Base-by-base conservation (phyloP, 2,113 vertebrate species). In the Labeo rohita region DNA sequence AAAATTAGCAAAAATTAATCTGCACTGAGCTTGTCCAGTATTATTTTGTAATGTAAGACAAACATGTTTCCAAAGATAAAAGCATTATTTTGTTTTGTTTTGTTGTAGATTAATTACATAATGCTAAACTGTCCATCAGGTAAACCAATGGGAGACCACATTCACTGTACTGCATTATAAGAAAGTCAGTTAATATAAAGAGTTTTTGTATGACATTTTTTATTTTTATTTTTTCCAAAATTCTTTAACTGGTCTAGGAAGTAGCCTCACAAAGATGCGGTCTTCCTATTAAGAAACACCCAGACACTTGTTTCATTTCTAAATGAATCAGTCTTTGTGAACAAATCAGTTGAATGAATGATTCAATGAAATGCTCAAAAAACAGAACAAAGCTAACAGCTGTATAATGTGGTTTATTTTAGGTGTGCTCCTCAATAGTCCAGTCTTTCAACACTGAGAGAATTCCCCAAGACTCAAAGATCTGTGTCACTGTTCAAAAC, bases 361-460 rank as follows among this genome's bases (percentile, higher is more conserved):
- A 39, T 70, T 7, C 34, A 70, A 16, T 39, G 66, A 70, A 10
- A 66, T 5, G 6, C 66, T 84, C 2, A 12, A 34, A 16, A 72
- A 13, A 4, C 16, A 43, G 83, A 56, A 8, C 9, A 59, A 28
- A 75, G n/a, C 5, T 75, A 12, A 52, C 21, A 15, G 47, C 28
- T 76, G 7, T 70, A 39, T 52, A 39, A 21, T n/a, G 18, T 54
- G 65, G 15, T 8, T 54, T 83, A 0, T 87, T 83, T 72, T 87
- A 97, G 96, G 90, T 97, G 86, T 98, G 97, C 50, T 94, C 95
- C 21, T 92, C 92, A 28, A 88, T 97, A 61, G 87, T 86, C 50
- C 96, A 97, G 91, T 95, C 96, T 0, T 97, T 95, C 36, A 90
- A 91, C 16, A 80, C 86, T 16, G 89, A 90, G 13, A 83, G 86